Evolutionary conservation across 2,113 vertebrate genomes (phyloP), one percentile per base, ranked within the genome.

Genomic region (Clarias magur): DNA sequence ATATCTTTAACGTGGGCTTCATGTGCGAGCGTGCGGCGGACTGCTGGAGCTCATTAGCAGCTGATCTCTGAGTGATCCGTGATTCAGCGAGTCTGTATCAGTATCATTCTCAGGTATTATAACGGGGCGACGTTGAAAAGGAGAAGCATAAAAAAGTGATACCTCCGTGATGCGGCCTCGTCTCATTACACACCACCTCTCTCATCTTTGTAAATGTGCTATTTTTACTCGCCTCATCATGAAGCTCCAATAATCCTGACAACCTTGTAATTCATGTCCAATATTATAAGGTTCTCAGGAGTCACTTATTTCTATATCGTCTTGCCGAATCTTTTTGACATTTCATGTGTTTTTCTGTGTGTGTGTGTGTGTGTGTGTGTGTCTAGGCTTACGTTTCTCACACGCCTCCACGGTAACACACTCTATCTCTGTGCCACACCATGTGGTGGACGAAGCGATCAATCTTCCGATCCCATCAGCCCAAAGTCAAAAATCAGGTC

Each of bases 381-480:
- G 83, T 80, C 6, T 65, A 42, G 12, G 75, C 48, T 80, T 84
- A 59, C 68, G 30, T 34, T 60, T 62, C n/a, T 27, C 30, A 57
- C 83, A 89, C 9, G 62, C 87, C 27, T 85, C 89, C 72, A 88
- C 83, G 63, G 80, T 48, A 89, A 89, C 86, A 78, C 54, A 23
- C 62, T 85, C 79, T 83, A 65, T 88, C 86, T 89, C 17, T 12
- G 62, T 79, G 16, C 62, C 78, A 57, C 83, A 85, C 83, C 86
- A 83, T 83, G 83, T 57, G 86, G 83, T 89, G 86, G 86, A 88
- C 85, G 48, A 83, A 80, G 86, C 57, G 85, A 89, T 89, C 89
- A 88, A 89, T 89, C 89, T 88, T 80, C 80, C 17, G 23, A 88
- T 89, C 86, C 88, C 88, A 87, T 89, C 88, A 87, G 86, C 86